Base-by-base conservation (phyloP, 2,113 vertebrate species). In the Cyphomyrus discorhynchus region DNA sequence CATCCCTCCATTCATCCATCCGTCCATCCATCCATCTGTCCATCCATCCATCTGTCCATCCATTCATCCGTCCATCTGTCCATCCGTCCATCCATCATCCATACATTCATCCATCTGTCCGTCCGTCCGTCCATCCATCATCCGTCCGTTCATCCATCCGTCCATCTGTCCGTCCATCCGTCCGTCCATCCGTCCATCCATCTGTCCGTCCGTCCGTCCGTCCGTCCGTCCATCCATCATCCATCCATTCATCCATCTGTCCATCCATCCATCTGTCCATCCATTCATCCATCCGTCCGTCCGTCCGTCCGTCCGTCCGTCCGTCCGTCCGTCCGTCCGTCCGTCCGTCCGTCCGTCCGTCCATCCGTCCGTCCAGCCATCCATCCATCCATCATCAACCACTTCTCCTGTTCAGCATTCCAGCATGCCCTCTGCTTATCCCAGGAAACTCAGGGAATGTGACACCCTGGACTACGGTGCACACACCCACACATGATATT, bases 321-420 rank as follows among this genome's bases (percentile, higher is more conserved):
- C 39, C 39, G 3, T 39, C 39, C 3, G 0, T 39, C 3, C 39
- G 3, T 39, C 39, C 39, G 3, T 39, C 39, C 39, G 0, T 39
- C 39, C 39, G 0, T 3, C 1, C 39, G 0, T 39, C 2, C 39
- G 3, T 39, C 39, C 2, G 0, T 39, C 39, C 39, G 0, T 39
- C 39, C 39, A 3, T 39, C 39, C 6, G 0, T 46, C 45, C 45
- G 5, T 35, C 35, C 11, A 35, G 42, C 35, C 31, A 39, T 39
- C 13, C 4, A 82, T 82, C 17, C 31, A 45, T 15, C 74, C 70
- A 39, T 77, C 27, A 39, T 39, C 74, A 15, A 39, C 35, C 11
- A 80, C 31, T 19, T 19, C 19, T 42, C 35, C 35, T 19, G 35
- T 39, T 19, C 15, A 21, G 74, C 0, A 70, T 70, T 3, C 62